Conservation (phyloP, 2,113 vertebrate species). For the Leuciscus idus region DNA sequence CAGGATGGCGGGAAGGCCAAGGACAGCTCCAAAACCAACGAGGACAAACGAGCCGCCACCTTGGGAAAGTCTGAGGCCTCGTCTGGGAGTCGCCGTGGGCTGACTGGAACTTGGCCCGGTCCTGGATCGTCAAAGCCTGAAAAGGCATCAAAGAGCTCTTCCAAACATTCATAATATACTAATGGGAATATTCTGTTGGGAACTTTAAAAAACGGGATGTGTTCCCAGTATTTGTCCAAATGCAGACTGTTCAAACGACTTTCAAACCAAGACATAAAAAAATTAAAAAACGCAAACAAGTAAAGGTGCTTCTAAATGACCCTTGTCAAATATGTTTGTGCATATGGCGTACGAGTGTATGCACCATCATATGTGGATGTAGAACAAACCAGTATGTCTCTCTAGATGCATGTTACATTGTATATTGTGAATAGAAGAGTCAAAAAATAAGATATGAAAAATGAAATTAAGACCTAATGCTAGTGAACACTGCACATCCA, state of each 20-base stretch:
- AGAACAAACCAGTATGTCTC: constrained; percentile 51
- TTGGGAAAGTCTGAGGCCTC: constrained; percentile 67
- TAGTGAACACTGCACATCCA: constrained; percentile 74
- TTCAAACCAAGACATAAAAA: constrained; percentile 56
- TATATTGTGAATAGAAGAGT: constrained; percentile 59
- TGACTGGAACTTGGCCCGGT: constrained; percentile 52
- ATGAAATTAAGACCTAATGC: constrained; percentile 63
- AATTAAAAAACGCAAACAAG: constrained; percentile 36
- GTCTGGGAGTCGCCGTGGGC: constrained; percentile 57
- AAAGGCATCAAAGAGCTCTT: constrained; percentile 66
- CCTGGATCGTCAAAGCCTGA: constrained; percentile 58
- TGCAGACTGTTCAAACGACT: constrained; percentile 21
- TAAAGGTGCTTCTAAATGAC: constrained; percentile 65
- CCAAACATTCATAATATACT: constrained; percentile 68
- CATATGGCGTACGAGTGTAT: constrained; percentile 62
- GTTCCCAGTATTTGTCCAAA: background rate
- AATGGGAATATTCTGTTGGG: constrained; percentile 67
- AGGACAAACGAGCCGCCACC: constrained; percentile 67
- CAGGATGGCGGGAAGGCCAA: constrained; percentile 69
- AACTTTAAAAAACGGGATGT: background rate
- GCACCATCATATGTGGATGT: constrained; percentile 61
- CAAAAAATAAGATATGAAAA: constrained; percentile 59
- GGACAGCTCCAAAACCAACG: constrained; percentile 64
- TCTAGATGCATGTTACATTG: constrained; percentile 70
- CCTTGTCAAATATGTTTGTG: constrained; percentile 57